These are phyloP conservation scores for Drosophila burlai DNA, from an alignment of 1,140 invertebrate species.

Conservation along the genomic window DNA sequence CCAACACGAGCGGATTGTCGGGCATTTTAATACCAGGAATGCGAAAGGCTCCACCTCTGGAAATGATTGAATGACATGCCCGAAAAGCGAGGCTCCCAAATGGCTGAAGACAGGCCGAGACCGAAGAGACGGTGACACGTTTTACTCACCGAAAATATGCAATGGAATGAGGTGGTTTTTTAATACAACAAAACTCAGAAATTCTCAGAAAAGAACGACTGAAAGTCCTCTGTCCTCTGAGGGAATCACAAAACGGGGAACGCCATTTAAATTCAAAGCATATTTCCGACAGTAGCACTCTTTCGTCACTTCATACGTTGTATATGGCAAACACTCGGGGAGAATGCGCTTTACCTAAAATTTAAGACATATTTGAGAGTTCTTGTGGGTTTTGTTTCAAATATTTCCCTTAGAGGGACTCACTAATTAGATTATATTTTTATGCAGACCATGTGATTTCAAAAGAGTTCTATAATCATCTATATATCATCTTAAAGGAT, in stretches of 20 bases:
- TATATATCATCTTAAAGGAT: not conserved
- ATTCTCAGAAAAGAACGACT: conserved; percentile 18
- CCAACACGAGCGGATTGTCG: conserved; percentile 78
- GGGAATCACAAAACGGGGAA: conserved; percentile 35
- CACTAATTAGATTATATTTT: no score
- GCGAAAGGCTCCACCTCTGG: conserved; percentile 63
- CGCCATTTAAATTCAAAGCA: conserved; percentile 78
- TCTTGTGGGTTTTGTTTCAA: not conserved
- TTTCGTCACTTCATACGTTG: conserved; percentile 12
- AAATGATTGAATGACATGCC: conserved; percentile 77
- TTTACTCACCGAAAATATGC: conserved; percentile 64
- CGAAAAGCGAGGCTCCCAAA: not conserved
- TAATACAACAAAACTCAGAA: conserved; percentile 23
- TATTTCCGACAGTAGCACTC: conserved; percentile 58
- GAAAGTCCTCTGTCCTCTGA: not conserved
- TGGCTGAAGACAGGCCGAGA: conserved; percentile 1
- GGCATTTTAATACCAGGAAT: conserved; percentile 81
- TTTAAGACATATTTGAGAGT: not conserved
- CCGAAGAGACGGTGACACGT: conserved; percentile 40
- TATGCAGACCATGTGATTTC: no score
- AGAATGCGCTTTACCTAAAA: not conserved
- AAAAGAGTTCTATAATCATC: not conserved
- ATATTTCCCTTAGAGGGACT: not conserved
- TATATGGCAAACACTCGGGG: not conserved
- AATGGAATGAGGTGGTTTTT: conserved; percentile 40